phyloP scores from a whole-genome alignment of 2,888 invertebrate genomes.

The Machimus atricapillus region DNA sequence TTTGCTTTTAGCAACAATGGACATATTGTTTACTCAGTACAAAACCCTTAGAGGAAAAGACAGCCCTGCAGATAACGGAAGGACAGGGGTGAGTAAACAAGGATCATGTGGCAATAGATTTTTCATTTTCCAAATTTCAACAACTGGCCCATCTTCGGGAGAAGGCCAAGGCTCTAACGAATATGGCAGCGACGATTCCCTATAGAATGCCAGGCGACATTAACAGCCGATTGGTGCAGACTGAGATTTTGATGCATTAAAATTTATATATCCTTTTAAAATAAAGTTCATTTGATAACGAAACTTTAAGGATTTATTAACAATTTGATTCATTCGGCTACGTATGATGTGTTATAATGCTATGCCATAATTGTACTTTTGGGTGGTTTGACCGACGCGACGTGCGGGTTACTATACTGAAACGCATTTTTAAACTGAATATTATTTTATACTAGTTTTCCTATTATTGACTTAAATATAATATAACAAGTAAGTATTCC shows the following conservation, averaged over 20 bases:
- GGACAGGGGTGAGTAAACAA: not conserved
- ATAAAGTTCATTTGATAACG: not conserved
- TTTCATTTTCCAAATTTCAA: slow-evolving; percentile 58
- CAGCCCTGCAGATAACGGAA: slow-evolving; percentile 1
- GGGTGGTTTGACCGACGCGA: too few species aligned
- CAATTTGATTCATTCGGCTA: too few species aligned
- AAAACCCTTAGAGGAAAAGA: slow-evolving; percentile 60
- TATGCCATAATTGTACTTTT: too few species aligned
- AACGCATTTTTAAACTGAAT: too few species aligned
- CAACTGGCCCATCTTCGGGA: slow-evolving; percentile 79
- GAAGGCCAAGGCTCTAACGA: slow-evolving; percentile 87
- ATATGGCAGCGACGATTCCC: slow-evolving; percentile 92
- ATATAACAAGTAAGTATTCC: too few species aligned
- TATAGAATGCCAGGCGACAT: slow-evolving; percentile 95
- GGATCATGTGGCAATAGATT: not conserved
- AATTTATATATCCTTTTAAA: not conserved
- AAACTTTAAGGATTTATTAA: too few species aligned
- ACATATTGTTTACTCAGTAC: slow-evolving; percentile 66
- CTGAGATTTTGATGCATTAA: slow-evolving; percentile 95
- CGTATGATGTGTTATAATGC: too few species aligned
- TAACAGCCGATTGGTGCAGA: slow-evolving; percentile 90
- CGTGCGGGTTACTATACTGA: too few species aligned
- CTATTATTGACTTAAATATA: too few species aligned
- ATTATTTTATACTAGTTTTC: too few species aligned
- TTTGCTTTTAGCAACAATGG: slow-evolving; percentile 81